A percentile compares a stretch with the other conserved stretches of the same genome.
Evolutionary conservation across 2,797 vertebrate genomes (phyloP).

Genomic region (Philypnodon macrostomus): DNA sequence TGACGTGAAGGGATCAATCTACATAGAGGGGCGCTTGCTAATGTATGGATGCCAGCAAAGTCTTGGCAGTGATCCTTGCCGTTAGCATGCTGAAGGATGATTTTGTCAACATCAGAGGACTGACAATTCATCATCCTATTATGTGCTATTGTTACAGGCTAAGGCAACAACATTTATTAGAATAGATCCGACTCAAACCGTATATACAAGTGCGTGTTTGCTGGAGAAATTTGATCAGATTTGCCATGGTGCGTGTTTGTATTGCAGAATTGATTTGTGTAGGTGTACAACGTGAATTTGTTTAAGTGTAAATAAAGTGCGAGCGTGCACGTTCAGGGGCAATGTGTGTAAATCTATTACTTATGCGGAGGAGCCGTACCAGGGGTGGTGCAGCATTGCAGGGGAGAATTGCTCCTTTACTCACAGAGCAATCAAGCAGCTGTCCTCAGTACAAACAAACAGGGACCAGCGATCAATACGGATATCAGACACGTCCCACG

Average conservation of each 20-base stretch:
- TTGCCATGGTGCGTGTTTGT: constrained; percentile 10
- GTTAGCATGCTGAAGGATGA: constrained; percentile 43
- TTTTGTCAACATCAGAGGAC: constrained; percentile 45
- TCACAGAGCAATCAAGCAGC: constrained; percentile 73
- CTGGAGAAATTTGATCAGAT: constrained; percentile 8
- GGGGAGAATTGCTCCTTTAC: constrained; percentile 58
- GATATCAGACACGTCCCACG: constrained; percentile 72
- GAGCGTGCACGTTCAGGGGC: constrained; percentile 8
- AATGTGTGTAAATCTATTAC: constrained; percentile 38
- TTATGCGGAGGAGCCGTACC: constrained; percentile 43
- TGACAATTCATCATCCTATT: constrained; percentile 64
- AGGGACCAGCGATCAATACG: constrained; percentile 68
- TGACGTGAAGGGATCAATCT: constrained; percentile 17
- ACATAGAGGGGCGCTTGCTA: constrained; percentile 2
- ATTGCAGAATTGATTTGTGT: constrained; percentile 4
- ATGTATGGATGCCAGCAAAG: neutral
- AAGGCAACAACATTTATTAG: constrained; percentile 47
- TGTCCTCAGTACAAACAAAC: constrained; percentile 74
- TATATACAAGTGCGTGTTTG: constrained; percentile 4
- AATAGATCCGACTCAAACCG: constrained; percentile 38
- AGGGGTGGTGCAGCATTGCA: constrained; percentile 30
- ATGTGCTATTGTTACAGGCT: constrained; percentile 49
- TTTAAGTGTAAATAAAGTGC: constrained; percentile 12
- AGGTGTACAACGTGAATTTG: no score
- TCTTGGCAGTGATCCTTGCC: constrained; percentile 29